These are phyloP conservation scores for Macrobrachium nipponense DNA, from an alignment of 1,140 invertebrate species.

Conservation along the genomic window DNA sequence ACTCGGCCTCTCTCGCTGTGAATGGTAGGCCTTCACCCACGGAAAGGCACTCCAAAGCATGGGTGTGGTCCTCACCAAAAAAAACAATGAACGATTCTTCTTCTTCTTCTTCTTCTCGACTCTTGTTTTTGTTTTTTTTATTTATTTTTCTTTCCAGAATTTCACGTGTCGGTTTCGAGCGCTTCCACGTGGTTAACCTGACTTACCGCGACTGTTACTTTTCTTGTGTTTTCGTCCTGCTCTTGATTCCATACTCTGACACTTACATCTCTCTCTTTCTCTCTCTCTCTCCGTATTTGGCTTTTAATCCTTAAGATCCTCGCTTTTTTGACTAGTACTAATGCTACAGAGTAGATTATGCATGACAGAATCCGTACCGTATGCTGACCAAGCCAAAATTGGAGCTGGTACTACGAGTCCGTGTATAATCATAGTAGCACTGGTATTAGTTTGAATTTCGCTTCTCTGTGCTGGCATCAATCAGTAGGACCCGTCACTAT, in stretches of 20 bases:
- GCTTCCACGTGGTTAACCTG: background rate
- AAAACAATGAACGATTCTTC: background rate
- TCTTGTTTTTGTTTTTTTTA: conserved; percentile 26
- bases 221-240: conserved; percentile 4
- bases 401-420: too few relatives aligned
- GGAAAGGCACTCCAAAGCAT: background rate
- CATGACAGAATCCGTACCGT: too few relatives aligned
- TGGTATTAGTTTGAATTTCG: too few relatives aligned
- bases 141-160: conserved; percentile 36
- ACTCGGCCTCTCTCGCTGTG: conserved; percentile 66
- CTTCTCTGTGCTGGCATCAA: background rate
- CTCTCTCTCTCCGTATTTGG: background rate
- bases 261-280: background rate
- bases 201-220: conserved; percentile 33
- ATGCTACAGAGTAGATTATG: too few relatives aligned
- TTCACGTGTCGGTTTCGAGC: conserved; percentile 4
- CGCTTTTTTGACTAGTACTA: too few relatives aligned
- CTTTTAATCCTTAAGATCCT: conserved; percentile 1
- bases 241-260: background rate
- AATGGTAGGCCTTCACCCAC: conserved; percentile 66
- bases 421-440: too few relatives aligned
- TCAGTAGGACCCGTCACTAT: background rate
- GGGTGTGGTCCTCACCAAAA: background rate
- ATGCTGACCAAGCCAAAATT: too few relatives aligned
- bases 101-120: background rate